These are phyloP conservation scores for Terrapene triunguis DNA, from an alignment of 2,113 vertebrate species.

Conservation along the genomic window DNA sequence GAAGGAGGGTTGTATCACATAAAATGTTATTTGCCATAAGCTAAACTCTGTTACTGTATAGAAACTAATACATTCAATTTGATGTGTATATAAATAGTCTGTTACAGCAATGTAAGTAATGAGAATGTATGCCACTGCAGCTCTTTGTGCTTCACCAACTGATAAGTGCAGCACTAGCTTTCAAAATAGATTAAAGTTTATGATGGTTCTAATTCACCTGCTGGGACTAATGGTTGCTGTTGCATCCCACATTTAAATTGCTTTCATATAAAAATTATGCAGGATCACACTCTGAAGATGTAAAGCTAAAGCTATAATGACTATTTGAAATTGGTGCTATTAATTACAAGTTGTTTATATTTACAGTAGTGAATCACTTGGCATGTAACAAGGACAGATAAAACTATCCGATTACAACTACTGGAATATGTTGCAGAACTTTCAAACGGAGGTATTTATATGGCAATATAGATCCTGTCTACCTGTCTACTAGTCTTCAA, in stretches of 20 bases:
- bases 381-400: not conserved
- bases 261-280: slow-evolving; percentile 78
- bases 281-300: slow-evolving; percentile 76
- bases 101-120: not conserved
- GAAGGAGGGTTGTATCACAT: not conserved
- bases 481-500: not conserved
- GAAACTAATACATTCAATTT: not conserved
- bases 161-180: not conserved
- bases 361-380: slow-evolving; percentile 51
- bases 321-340: slow-evolving; percentile 65
- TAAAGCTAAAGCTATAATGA: slow-evolving; percentile 58
- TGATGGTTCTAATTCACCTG: not conserved
- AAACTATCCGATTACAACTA: slow-evolving; percentile 16
- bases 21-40: not conserved
- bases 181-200: slow-evolving; percentile 31
- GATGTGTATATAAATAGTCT: not conserved
- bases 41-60: not conserved
- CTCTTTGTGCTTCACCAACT: not conserved
- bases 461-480: not conserved
- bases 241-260: slow-evolving; percentile 80
- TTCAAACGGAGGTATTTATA: not conserved
- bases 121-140: not conserved
- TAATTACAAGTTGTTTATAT: slow-evolving; percentile 72
- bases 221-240: not conserved
- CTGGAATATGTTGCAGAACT: not conserved